phyloP scores from a whole-genome alignment of 64 coral and sea anemone genomes.

The Stylophora pistillata region DNA sequence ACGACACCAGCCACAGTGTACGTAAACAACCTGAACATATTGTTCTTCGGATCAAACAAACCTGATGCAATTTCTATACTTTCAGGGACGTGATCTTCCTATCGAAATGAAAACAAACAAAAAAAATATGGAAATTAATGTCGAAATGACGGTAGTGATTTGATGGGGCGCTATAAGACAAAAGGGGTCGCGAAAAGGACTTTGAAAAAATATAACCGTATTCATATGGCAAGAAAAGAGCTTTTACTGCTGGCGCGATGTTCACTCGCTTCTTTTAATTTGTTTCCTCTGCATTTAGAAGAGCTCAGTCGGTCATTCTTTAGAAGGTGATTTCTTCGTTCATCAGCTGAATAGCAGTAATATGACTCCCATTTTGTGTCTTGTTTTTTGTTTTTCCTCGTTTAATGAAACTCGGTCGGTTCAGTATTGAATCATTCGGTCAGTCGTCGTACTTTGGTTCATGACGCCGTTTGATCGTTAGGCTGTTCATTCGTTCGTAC shows the following conservation, averaged over 20 bases:
- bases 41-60: constrained; percentile 23
- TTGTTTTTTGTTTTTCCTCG: too few species aligned
- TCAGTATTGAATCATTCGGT: neutral
- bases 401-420: too few species aligned
- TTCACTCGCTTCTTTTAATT: too few species aligned
- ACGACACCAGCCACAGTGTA: neutral
- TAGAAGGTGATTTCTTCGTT: too few species aligned
- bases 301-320: too few species aligned
- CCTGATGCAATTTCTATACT: constrained; percentile 26
- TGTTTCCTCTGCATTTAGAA: too few species aligned
- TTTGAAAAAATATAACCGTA: too few species aligned
- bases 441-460: neutral
- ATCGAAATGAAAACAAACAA: neutral
- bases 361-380: too few species aligned
- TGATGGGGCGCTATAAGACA: neutral
- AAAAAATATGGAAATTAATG: neutral
- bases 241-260: too few species aligned
- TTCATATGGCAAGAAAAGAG: too few species aligned
- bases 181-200: neutral
- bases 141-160: neutral
- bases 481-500: neutral
- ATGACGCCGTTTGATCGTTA: neutral
- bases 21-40: constrained; percentile 14
- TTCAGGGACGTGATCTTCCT: constrained; percentile 34
- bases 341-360: too few species aligned